phyloP scores from a whole-genome alignment of 64 coral and sea anemone genomes.

The Porites australiensis region DNA sequence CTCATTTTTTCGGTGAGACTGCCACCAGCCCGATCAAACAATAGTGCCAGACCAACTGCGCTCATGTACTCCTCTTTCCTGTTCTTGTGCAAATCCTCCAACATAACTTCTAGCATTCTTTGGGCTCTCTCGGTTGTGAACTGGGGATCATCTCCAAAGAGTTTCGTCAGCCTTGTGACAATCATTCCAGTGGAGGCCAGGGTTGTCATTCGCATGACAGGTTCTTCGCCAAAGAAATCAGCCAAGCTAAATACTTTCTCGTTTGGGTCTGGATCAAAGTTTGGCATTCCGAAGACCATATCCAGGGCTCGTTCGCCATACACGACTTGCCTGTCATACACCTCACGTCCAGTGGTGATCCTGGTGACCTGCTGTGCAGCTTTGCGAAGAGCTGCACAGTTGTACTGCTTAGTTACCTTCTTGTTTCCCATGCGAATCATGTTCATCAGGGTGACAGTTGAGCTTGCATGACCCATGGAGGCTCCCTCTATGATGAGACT shows the following conservation, averaged over 20 bases:
- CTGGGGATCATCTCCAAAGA: conserved; percentile 45
- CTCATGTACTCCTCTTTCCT: conserved; percentile 59
- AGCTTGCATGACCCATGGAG: conserved; percentile 65
- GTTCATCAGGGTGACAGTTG: conserved; percentile 69
- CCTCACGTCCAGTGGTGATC: conserved; percentile 43
- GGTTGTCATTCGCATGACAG: conserved; percentile 6
- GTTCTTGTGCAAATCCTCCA: conserved; percentile 12
- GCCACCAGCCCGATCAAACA: conserved; percentile 54
- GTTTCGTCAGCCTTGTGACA: background rate
- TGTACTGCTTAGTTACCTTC: conserved; percentile 44
- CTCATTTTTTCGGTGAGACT: background rate
- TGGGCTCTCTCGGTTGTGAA: conserved; percentile 33
- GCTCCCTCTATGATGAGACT: conserved; percentile 67
- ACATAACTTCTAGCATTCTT: conserved; percentile 21
- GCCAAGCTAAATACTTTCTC: conserved; percentile 6
- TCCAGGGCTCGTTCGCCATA: conserved; percentile 57
- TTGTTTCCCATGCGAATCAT: conserved; percentile 57
- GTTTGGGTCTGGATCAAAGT: background rate
- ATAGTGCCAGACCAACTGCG: conserved; percentile 12
- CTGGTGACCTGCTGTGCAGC: conserved; percentile 62
- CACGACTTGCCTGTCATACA: conserved; percentile 59
- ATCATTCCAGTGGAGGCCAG: conserved; percentile 29
- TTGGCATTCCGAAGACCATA: conserved; percentile 10
- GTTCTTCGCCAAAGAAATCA: conserved; percentile 39
- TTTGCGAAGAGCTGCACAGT: conserved; percentile 44